A percentile compares a stretch with the other conserved stretches of the same genome.
Conservation (phyloP, 1,140 invertebrate species). For the Calliopsis andreniformis region DNA sequence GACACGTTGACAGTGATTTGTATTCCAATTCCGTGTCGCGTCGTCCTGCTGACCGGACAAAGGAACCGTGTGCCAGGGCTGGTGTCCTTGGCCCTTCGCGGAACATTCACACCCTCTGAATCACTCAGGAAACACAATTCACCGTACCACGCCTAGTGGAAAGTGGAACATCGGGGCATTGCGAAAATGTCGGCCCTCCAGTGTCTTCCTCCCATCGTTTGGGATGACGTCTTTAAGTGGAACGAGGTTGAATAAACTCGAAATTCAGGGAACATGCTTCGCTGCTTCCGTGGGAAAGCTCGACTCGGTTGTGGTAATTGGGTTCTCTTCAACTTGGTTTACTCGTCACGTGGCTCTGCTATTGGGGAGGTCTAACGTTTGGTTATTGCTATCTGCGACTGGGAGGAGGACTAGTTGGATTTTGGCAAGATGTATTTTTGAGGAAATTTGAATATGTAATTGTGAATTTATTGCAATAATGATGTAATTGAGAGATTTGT, state of each 20-base stretch:
- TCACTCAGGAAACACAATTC: conserved; percentile 13
- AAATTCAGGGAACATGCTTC: too few relatives aligned
- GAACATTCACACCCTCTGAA: conserved; percentile 12
- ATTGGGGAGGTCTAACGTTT: too few relatives aligned
- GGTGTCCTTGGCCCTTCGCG: conserved; percentile 30
- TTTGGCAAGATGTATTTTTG: too few relatives aligned
- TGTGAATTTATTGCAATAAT: too few relatives aligned
- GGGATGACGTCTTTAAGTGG: not conserved
- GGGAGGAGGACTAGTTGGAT: too few relatives aligned
- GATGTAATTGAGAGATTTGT: too few relatives aligned
- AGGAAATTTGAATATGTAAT: too few relatives aligned
- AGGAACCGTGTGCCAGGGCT: not conserved
- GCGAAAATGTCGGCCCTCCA: not conserved
- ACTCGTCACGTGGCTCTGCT: too few relatives aligned
- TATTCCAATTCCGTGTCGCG: conserved; percentile 27
- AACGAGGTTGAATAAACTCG: not conserved
- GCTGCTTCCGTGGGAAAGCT: not conserved
- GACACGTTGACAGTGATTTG: conserved; percentile 13
- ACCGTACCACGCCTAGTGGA: conserved; percentile 14
- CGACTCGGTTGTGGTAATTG: too few relatives aligned
- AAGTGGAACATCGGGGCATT: not conserved
- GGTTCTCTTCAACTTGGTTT: too few relatives aligned
- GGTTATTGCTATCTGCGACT: too few relatives aligned
- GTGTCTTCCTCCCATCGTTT: not conserved
- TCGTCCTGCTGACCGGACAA: not conserved